A percentile compares a stretch with the other conserved stretches of the same genome.
Conservation (phyloP, 1,140 invertebrate genomes). For the Limonius californicus region DNA sequence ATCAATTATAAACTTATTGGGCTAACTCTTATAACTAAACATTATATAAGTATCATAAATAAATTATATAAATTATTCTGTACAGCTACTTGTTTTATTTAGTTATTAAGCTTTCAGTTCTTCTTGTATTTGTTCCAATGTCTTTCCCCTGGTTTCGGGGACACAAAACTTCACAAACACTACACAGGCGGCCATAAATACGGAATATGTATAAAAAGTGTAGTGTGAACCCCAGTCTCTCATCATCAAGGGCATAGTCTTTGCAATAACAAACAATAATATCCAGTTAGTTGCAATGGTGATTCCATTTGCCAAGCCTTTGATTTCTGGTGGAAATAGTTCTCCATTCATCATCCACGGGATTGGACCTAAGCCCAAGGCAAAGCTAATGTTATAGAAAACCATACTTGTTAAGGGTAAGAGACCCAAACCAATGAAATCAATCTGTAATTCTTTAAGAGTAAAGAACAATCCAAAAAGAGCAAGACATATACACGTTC, state of each 20-base stretch:
- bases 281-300: slow-evolving; percentile 76
- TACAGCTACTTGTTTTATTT: too few relatives aligned
- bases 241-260: slow-evolving; percentile 57
- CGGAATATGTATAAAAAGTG: slow-evolving; percentile 64
- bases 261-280: slow-evolving; percentile 79
- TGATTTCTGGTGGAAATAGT: slow-evolving; percentile 70
- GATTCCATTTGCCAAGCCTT: slow-evolving; percentile 70
- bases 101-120: background rate
- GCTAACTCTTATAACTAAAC: too few relatives aligned
- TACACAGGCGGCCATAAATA: slow-evolving; percentile 58
- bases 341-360: slow-evolving; percentile 77
- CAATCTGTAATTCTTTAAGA: background rate
- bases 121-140: slow-evolving; percentile 67
- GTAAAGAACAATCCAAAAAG: slow-evolving; percentile 64
- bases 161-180: slow-evolving; percentile 58
- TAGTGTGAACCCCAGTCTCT: slow-evolving; percentile 48
- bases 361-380: slow-evolving; percentile 75
- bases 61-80: too few relatives aligned
- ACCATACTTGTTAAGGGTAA: background rate
- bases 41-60: too few relatives aligned
- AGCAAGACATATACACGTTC: slow-evolving; percentile 63
- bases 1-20: too few relatives aligned
- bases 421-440: background rate
- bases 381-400: slow-evolving; percentile 57
- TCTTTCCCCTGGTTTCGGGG: slow-evolving; percentile 75